Conservation (phyloP, 2,113 vertebrate species). For the Etheostoma cragini region DNA sequence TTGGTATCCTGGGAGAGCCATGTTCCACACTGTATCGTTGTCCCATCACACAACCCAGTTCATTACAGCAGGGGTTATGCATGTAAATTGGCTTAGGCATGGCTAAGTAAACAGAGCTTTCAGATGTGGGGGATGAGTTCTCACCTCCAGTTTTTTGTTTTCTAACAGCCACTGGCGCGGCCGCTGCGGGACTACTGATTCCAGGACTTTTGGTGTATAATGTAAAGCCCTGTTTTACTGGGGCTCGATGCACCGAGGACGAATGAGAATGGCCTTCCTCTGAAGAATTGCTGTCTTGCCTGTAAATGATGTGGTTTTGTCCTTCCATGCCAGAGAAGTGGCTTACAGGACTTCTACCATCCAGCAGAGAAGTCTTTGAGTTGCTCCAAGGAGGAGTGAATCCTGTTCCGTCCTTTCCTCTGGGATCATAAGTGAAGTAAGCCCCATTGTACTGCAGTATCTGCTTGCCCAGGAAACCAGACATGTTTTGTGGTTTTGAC, state of each 20-base stretch:
- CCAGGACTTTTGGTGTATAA: slow-evolving; percentile 69
- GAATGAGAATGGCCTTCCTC: slow-evolving; percentile 74
- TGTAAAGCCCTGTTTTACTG: slow-evolving; percentile 73
- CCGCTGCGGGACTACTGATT: slow-evolving; percentile 69
- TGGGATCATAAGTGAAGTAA: slow-evolving; percentile 86
- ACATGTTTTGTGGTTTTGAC: slow-evolving; percentile 69
- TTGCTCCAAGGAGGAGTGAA: slow-evolving; percentile 80
- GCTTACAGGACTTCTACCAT: slow-evolving; percentile 65
- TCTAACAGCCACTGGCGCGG: slow-evolving; percentile 45
- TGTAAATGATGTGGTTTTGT: slow-evolving; percentile 76
- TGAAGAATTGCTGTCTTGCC: slow-evolving; percentile 70
- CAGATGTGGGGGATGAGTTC: slow-evolving; percentile 46
- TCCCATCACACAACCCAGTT: slow-evolving; percentile 77
- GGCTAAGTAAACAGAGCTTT: slow-evolving; percentile 78
- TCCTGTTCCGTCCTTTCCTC: slow-evolving; percentile 70
- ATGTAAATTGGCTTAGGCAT: slow-evolving; percentile 90
- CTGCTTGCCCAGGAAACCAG: slow-evolving; percentile 69
- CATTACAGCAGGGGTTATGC: slow-evolving; percentile 81
- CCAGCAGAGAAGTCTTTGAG: slow-evolving; percentile 58
- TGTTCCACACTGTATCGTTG: slow-evolving; percentile 73
- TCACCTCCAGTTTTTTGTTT: slow-evolving; percentile 59
- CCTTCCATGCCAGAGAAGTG: slow-evolving; percentile 73
- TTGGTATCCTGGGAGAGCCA: slow-evolving; percentile 68
- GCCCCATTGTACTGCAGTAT: slow-evolving; percentile 83
- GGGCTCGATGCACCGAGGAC: slow-evolving; percentile 57